Base-by-base conservation (phyloP, 1,140 invertebrate genomes). In the Pseudoatta argentina region DNA sequence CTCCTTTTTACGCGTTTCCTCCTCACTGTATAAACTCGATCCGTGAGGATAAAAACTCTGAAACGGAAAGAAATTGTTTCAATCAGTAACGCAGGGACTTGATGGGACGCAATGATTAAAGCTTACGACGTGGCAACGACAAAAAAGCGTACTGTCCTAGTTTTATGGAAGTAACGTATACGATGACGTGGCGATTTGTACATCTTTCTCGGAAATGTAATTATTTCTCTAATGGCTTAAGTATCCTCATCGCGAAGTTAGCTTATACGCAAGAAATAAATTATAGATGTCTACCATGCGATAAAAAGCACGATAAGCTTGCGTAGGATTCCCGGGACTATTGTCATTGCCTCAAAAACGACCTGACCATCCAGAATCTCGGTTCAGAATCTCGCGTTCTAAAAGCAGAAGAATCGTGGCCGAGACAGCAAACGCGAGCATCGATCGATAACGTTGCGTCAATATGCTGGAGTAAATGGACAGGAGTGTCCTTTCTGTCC, bases 221-320 rank as follows among this genome's bases (percentile, higher is more conserved):
- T 89, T 77, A 81, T 63, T 71, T 14, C 10, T 51, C 66, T 81
- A 76, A 86, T 81, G 8, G 16, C 27, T 53, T 18, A 48, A 81
- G 67, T 44, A 61, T 39, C 21, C 39, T 72, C 48, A 2, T 18
- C 18, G n/a, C 53, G 51, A 12, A 73, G 59, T n/a, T 48, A 10
- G 64, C 2, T 24, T 61, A 44, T 8, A 34, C 21, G 63, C 34
- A 73, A 61, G 83, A 83, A 89, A 86, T 79, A 69, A 87, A 89
- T 87, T 86, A 88, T 67, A 79, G 63, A 75, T 30, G 24, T 51
- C 55, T 44, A 57, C 18, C 2, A 21, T 3, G 16, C 48, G 78
- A 89, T 89, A 89, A 78, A 89, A 89, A 89, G 88, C 85, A 55
- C 44, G 87, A 89, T 87, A 87, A 87, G 48, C 12, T 30, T 7